Evolutionary conservation across 2,797 vertebrate genomes (phyloP), one percentile per base, ranked within the genome.

Genomic region (Simalia tracyae): DNA sequence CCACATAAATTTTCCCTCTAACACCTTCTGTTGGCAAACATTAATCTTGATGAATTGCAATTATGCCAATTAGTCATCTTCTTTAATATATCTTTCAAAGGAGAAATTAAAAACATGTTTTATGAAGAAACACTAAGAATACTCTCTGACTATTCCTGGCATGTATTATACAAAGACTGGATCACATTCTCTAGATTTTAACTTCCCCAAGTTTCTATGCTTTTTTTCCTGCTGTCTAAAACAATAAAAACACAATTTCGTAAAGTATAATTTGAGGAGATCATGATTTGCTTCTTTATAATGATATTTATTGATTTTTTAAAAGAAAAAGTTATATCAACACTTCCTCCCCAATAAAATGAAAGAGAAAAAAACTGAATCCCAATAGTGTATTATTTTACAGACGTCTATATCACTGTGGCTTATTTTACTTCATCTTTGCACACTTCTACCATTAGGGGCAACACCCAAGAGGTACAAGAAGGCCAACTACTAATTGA

Each of bases 1-100:
- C 96, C 86, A 5, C 96, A 96, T 95, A 96, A 94, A 97, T 97
- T 96, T 96, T 94, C 96, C 96, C 94, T 96, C 95, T 95, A 97
- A 93, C 59, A 92, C 96, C 94, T 96, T 97, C 96, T 97, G 95
- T 97, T 97, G 96, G 95, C 96, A 97, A 94, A 96, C 94, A 94
- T 91, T 19, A 95, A 76, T 94, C 95, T 93, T 91, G 93, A 95
- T 97, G 91, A 91, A 91, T 96, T 95, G 91, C 92, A 94, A 57
- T 7, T 0, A 50, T 59, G 95, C 89, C 94, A 90, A 94, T 96
- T 36, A 90, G 59, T 31, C 50, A 93, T 92, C 92, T 76, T n/a
- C 3, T 64, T 31, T 81, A 50, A n/a, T 93, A 60, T 90, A 68
- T 92, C 95, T 94, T 92, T 90, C 87, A 94, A 93, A 95, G 93